phyloP scores from a whole-genome alignment of 2,888 invertebrate species.

The Leptothorax acervorum region DNA sequence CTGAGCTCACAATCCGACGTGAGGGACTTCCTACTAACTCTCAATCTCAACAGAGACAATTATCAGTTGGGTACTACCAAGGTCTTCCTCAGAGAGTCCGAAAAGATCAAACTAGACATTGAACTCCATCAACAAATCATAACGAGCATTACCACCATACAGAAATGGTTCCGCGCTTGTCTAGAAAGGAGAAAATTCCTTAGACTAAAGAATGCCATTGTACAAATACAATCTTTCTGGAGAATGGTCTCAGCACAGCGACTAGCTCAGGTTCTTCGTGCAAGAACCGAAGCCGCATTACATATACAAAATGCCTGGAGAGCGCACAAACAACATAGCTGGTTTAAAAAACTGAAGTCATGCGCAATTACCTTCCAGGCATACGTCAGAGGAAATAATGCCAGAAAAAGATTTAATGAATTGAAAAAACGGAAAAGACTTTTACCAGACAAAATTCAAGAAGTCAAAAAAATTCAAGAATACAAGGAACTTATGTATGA shows the following conservation, averaged over 20 bases:
- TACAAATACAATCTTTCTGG: conserved; percentile 92
- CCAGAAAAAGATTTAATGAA: conserved; percentile 88
- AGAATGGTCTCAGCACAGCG: conserved; percentile 89
- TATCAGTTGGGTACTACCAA: conserved; percentile 96
- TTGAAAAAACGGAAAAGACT: conserved; percentile 81
- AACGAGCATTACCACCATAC: conserved; percentile 96
- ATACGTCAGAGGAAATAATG: conserved; percentile 89
- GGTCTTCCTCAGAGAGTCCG: conserved; percentile 97
- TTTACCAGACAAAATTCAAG: conserved; percentile 55
- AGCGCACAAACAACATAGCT: conserved; percentile 89
- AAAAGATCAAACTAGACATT: conserved; percentile 96
- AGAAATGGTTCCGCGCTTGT: conserved; percentile 95
- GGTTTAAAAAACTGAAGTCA: conserved; percentile 89
- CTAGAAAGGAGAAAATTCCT: conserved; percentile 93
- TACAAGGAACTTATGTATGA: conserved; percentile 55
- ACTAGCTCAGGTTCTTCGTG: conserved; percentile 86
- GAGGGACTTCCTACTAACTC: conserved; percentile 92
- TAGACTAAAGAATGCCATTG: conserved; percentile 90
- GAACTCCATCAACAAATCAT: conserved; percentile 97
- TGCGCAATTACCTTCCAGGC: conserved; percentile 91
- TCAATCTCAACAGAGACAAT: conserved; percentile 95
- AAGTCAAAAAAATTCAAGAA: conserved; percentile 62
- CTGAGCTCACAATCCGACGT: conserved; percentile 95
- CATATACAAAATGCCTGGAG: conserved; percentile 94
- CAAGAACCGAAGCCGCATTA: conserved; percentile 87